Evolutionary conservation across 2,888 invertebrate genomes (phyloP), one percentile per base, ranked within the genome.

Genomic region (Bruchidius siliquastri): DNA sequence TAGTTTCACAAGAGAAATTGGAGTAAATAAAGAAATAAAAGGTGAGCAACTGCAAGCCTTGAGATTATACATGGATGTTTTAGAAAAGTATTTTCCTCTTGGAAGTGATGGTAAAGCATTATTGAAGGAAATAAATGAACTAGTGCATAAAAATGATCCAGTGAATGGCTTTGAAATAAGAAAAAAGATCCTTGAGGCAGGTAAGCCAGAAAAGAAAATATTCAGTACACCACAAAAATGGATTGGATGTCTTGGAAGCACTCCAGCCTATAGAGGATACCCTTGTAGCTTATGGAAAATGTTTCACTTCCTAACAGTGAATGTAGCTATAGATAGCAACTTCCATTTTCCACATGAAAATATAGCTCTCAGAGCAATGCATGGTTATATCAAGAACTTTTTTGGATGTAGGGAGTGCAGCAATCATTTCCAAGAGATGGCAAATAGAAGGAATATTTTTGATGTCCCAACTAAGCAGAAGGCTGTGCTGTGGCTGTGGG

Each of bases 261-360:
- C 90, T 74, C 87, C 91, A 0, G 88, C 89, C 75, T 91, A 90
- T 80, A 89, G 98, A 71, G 97, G 98, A 18, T 99, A 95, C 85
- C 94, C 97, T 0, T 99, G 99, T 87, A 94, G 97, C 0, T 88
- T 99, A 49, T 99, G 99, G 99, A 94, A 92, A 20, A 87, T 97
- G 79, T 99, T 98, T 84, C 99, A 99, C 84, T 94, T 93, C 67
- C 86, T 99, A 73, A 95, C 96, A 0, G 95, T 97, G 0, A 92
- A 92, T 83, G 92, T 94, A 18, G 90, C 90, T 3, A 85, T 86
- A 22, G 81, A 81, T 70, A 49, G 18, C 18, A 82, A 81, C 20
- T 74, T 67, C 68, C 13, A 21, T 0, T 49, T 49, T 49, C 49
- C 18, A 13, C 49, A 49, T 49, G 49, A 18, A 13, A 68, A 68